Evolutionary conservation across 92 coral and sea anemone species (phyloP), one percentile per base, ranked within the genome.

Genomic region (Blastomussa wellsi): DNA sequence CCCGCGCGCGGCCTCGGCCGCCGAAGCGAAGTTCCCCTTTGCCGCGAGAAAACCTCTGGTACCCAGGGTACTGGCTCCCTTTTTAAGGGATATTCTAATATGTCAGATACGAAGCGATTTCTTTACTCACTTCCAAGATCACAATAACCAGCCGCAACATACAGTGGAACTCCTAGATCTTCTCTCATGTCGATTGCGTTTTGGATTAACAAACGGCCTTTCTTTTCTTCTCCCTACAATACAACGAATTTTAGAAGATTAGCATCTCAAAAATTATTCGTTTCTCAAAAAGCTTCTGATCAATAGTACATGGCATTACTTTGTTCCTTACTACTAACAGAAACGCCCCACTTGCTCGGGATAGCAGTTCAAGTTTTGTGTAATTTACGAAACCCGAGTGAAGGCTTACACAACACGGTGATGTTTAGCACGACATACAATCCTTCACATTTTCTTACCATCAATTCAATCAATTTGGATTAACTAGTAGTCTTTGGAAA

Each of bases 41-140:
- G n/a, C n/a, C n/a, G n/a, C n/a, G n/a, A n/a, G n/a, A n/a, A n/a
- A n/a, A n/a, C n/a, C n/a, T n/a, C n/a, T n/a, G n/a, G n/a, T n/a
- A n/a, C n/a, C n/a, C n/a, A n/a, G n/a, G 49, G 49, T 44, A 8
- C 49, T 6, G 49, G 49, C 11, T 24, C 7, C 65, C 11, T 2
- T 24, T 57, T 24, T 24, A 57, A 57, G 24, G 7, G 20, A 24
- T 55, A 1, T 55, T n/a, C 62, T 24, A 17, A 5, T 2, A 19
- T 2, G 3, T 55, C 62, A 20, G 62, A 29, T 20, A 51, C 10
- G 2, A 24, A 8, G 24, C 19, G n/a, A 79, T 42, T 36, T 22
- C 16, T 69, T 8, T 26, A 64, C 83, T 66, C 41, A 79, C 83
- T 79, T 65, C 83, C 83, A 5, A 79, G 83, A 47, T 79, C 83